phyloP scores from a whole-genome alignment of 1,140 invertebrate species.

The Laupala kohalensis region DNA sequence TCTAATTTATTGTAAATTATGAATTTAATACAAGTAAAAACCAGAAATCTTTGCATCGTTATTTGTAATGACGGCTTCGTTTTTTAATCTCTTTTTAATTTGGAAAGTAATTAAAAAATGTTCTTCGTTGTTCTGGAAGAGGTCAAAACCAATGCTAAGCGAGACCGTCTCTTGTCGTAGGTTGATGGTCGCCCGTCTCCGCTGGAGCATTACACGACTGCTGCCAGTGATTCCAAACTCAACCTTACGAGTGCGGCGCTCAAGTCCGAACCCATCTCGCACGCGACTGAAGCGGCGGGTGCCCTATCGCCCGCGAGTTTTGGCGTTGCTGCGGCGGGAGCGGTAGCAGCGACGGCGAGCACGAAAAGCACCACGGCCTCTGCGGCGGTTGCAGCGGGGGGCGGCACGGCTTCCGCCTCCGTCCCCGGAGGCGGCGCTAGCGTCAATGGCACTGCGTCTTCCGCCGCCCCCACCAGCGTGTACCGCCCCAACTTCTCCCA shows the following conservation, averaged over 20 bases:
- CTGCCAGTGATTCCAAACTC: not conserved
- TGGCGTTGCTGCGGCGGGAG: not conserved
- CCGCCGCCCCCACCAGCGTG: constrained; percentile 45
- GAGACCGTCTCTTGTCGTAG: not conserved
- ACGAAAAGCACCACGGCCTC: constrained; percentile 14
- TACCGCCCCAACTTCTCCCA: constrained; percentile 57
- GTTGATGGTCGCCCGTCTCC: constrained; percentile 5
- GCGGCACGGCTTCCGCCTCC: constrained; percentile 23
- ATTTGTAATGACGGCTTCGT: no score
- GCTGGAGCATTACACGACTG: constrained; percentile 8
- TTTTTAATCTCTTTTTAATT: no score
- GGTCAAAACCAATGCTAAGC: no score
- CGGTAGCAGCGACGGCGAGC: not conserved
- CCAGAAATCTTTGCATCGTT: no score
- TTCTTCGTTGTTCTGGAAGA: no score
- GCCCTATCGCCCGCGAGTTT: constrained; percentile 21
- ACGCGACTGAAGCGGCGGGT: constrained; percentile 23
- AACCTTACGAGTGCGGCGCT: not conserved
- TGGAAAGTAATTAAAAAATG: no score
- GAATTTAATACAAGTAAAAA: no score
- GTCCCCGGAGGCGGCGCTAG: constrained; percentile 34
- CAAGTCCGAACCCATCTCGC: not conserved
- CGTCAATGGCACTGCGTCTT: constrained; percentile 33
- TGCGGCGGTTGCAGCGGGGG: constrained; percentile 27
- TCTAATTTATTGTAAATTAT: no score